Conservation (phyloP, 1,140 invertebrate genomes). For the Tetraneura akinire region DNA sequence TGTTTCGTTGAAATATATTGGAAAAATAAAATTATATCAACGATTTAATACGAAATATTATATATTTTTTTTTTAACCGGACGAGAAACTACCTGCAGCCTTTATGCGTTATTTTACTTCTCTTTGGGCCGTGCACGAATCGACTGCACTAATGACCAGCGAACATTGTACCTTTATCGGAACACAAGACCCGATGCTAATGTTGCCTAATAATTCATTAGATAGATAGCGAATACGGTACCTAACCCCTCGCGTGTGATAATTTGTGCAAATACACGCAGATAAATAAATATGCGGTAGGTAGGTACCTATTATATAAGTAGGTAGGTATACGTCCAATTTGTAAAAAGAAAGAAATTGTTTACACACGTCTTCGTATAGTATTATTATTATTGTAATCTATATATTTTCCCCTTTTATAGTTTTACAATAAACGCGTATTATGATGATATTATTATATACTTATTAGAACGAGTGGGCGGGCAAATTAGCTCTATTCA, state of each 20-base stretch:
- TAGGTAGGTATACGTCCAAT: conserved; percentile 4
- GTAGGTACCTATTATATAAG: too few relatives aligned
- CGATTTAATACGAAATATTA: too few relatives aligned
- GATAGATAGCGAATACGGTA: conserved; percentile 35
- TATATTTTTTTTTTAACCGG: too few relatives aligned
- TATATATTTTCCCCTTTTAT: neutral
- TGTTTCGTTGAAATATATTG: too few relatives aligned
- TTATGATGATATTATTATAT: conserved; percentile 14
- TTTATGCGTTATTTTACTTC: too few relatives aligned
- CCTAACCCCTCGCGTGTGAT: conserved; percentile 34
- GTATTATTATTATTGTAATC: too few relatives aligned
- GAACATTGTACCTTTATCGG: conserved; percentile 29
- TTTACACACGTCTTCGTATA: conserved; percentile 20
- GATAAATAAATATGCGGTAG: conserved; percentile 32
- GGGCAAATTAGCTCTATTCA: conserved; percentile 37
- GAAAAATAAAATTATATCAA: too few relatives aligned
- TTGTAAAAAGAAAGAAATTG: conserved; percentile 24
- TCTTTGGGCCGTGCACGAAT: neutral
- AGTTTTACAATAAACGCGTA: neutral
- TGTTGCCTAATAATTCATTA: conserved; percentile 51
- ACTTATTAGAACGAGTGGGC: neutral
- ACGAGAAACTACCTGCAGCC: too few relatives aligned
- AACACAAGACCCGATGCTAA: conserved; percentile 37
- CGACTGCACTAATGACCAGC: conserved; percentile 46
- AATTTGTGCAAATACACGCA: conserved; percentile 48